These are phyloP conservation scores for Aldrovandia affinis DNA, from an alignment of 2,797 vertebrate genomes.

Conservation along the genomic window DNA sequence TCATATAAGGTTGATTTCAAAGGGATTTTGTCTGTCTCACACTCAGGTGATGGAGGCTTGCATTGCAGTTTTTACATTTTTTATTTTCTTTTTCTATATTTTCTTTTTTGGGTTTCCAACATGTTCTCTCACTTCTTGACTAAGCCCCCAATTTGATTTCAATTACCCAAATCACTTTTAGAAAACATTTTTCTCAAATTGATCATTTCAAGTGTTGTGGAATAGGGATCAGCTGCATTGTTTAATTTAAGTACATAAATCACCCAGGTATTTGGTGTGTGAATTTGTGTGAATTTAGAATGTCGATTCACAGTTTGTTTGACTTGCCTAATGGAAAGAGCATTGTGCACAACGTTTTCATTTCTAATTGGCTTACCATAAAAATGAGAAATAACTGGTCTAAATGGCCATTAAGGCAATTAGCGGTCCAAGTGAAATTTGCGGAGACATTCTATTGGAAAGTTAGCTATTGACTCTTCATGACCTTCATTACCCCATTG, in stretches of 20 bases:
- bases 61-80: not conserved
- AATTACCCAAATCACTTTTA: not conserved
- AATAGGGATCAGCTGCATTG: not conserved
- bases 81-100: not conserved
- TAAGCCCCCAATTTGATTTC: not conserved
- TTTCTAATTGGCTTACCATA: no score
- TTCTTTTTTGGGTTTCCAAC: not conserved
- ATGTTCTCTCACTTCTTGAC: not conserved
- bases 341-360: no score
- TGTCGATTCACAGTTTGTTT: not conserved
- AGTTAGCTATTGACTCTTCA: no score
- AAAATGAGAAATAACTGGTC: no score
- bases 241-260: not conserved
- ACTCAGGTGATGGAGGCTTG: not conserved
- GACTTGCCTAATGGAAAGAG: no score
- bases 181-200: not conserved
- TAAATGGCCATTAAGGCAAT: no score
- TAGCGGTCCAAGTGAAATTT: no score
- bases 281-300: not conserved
- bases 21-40: not conserved
- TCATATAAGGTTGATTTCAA: not conserved
- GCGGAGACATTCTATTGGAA: no score
- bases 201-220: not conserved
- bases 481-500: no score
- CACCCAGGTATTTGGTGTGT: not conserved